Base-by-base conservation (phyloP, 1,140 invertebrate genomes). In the Cyclargus thomasi region DNA sequence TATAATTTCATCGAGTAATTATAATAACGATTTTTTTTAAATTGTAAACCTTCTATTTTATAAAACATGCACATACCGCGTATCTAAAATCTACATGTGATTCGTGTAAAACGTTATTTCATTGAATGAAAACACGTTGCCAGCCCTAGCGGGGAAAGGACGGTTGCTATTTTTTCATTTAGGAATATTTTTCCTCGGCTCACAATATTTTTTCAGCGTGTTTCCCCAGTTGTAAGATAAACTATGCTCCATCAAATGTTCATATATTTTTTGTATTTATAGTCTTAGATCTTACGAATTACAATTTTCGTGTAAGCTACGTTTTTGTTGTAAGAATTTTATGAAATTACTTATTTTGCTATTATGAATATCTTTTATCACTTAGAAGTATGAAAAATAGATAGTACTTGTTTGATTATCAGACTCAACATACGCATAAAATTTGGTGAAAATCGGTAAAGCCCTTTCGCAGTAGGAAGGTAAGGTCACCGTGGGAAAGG, bases 201-300 rank as follows among this genome's bases (percentile, higher is more conserved):
- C 80, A 79, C 83, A 85, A 84, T 90, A 90, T 90, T 90, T 90
- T 90, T 88, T 82, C 84, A 88, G 79, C 69, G 71, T 88, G 83
- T 88, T 90, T 86, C 85, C 78, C 83, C 86, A 88, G 84, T 83
- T 86, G 88, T 86, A 90, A 90, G 84, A 88, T 88, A 90, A 90
- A 88, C 87, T 90, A 88, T 82, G 82, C 83, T 86, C 88, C 83
- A 85, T 86, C 86, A 86, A 85, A 90, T 79, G 81, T 87, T 82
- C 78, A 73, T 77, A 73, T 76, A 74, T 85, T 83, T 29, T 85
- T 82, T 82, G 86, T 79, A 80, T 70, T 79, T 74, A 64, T 64
- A 59, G 63, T 68, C 62, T 63, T 63, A 63, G 16, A 35, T 29
- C 18, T 62, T 53, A 18, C 7, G 14, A 47, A 47, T 47, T 47